Evolutionary conservation across 2,797 vertebrate species (phyloP), one percentile per base, ranked within the genome.

Genomic region (Prionace glauca): DNA sequence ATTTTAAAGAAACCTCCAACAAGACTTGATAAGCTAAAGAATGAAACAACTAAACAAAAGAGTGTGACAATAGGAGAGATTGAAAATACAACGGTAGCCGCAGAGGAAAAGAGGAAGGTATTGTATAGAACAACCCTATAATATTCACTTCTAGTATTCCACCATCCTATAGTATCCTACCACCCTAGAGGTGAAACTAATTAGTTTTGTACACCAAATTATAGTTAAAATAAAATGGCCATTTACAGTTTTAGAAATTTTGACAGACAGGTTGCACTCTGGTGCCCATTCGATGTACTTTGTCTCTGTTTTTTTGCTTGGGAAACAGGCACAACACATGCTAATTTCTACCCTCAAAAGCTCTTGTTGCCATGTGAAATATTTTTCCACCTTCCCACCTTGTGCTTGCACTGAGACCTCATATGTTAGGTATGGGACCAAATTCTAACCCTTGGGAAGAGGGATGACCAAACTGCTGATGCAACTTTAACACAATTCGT

Each of bases 11-110:
- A 97, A 87, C 97, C 97, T 81, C 98, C 98, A 56, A 96, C 97
- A 87, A 98, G 97, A 96, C 97, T 99, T 50, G 97, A 98, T 97
- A 98, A 98, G 81, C 97, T 98, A 74, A 97, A 97, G 88, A 95
- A 96, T 95, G 97, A 92, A 95, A 98, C 74, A 86, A 95, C 96
- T 94, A 96, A 96, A 96, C 96, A 96, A 62, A 96, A 95, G 20
- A 96, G 96, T 95, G 97, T 97, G 96, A 98, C 96, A 95, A 96
- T 92, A 96, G 97, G 98, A 93, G 97, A 98, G 95, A 96, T 97
- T 29, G 98, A 99, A 60, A 97, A 97, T 95, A 98, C 98, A 96
- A 98, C 98, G 96, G 97, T 79, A 96, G 97, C 97, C 0, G 97
- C 96, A 14, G 97, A 98, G 95, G 96, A 69, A 0, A 96, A 96